Evolutionary conservation across 2,797 vertebrate species (phyloP).

Genomic region (Enteromius afrohamiltoni): DNA sequence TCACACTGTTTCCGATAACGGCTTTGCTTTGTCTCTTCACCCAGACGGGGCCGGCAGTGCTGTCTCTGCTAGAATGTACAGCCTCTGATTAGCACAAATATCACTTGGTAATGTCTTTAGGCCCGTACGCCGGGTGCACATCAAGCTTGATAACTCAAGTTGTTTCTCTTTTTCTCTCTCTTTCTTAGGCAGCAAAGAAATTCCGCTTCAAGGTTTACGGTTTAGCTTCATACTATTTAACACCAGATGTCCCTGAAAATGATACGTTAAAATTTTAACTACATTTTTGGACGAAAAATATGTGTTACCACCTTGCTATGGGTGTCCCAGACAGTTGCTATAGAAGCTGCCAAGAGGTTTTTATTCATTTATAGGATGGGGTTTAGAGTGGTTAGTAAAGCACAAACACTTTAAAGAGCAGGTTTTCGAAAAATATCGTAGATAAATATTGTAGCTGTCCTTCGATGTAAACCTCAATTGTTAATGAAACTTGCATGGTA

Average conservation of each 20-base stretch:
- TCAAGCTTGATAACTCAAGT: slow-evolving; percentile 36
- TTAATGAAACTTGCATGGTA: too few relatives aligned
- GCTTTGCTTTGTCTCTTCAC: slow-evolving; percentile 48
- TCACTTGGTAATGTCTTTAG: slow-evolving; percentile 36
- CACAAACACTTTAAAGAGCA: too few relatives aligned
- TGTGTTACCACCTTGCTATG: neutral
- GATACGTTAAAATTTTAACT: neutral
- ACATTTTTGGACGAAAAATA: neutral
- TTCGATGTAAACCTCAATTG: too few relatives aligned
- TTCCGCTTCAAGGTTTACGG: neutral
- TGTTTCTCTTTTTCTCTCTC: neutral
- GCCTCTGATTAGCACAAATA: slow-evolving; percentile 47
- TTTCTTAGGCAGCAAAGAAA: neutral
- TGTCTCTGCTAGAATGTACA: slow-evolving; percentile 42
- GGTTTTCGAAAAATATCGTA: too few relatives aligned
- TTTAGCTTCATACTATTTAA: neutral
- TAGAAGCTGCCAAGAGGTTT: neutral
- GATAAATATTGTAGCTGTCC: too few relatives aligned
- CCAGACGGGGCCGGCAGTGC: slow-evolving; percentile 10
- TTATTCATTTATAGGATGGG: neutral
- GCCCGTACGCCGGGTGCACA: slow-evolving; percentile 32
- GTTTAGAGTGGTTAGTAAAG: neutral
- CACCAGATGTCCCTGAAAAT: neutral
- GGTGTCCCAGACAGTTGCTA: neutral
- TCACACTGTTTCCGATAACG: slow-evolving; percentile 61